Conservation (phyloP, 2,797 vertebrate genomes). For the Sebastes alutus region DNA sequence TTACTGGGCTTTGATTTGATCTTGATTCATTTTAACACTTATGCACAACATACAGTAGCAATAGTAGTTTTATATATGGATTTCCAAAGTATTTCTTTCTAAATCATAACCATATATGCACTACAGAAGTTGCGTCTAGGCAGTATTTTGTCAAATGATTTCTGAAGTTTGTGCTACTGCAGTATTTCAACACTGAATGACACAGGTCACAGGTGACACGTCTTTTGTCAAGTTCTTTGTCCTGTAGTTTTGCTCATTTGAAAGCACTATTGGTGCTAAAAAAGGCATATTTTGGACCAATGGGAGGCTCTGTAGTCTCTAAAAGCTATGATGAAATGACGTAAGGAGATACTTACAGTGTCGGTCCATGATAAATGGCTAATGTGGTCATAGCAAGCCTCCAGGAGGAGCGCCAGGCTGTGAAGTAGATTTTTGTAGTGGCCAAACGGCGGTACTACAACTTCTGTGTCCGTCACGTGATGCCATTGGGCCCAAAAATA, state of each 20-base stretch:
- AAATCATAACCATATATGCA: not conserved
- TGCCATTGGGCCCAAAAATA: not conserved
- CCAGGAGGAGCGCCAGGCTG: too few relatives aligned
- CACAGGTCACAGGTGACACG: not conserved
- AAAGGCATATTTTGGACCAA: not conserved
- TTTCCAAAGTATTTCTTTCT: not conserved
- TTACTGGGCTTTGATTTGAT: not conserved
- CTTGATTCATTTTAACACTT: not conserved
- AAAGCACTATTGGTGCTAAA: not conserved
- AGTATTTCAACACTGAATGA: not conserved
- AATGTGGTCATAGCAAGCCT: not conserved
- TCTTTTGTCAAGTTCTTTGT: not conserved
- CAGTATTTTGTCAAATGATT: not conserved
- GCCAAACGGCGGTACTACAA: too few relatives aligned
- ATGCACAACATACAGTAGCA: not conserved
- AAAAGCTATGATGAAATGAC: not conserved
- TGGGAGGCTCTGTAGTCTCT: not conserved
- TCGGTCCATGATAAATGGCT: not conserved
- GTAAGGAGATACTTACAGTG: not conserved
- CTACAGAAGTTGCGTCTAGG: not conserved
- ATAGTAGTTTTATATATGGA: not conserved
- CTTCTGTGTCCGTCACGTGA: not conserved
- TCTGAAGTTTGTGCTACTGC: not conserved
- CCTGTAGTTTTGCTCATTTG: not conserved
- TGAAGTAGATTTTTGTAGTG: too few relatives aligned